phyloP scores from a whole-genome alignment of 2,888 invertebrate genomes.

The Acrobasis repandana region DNA sequence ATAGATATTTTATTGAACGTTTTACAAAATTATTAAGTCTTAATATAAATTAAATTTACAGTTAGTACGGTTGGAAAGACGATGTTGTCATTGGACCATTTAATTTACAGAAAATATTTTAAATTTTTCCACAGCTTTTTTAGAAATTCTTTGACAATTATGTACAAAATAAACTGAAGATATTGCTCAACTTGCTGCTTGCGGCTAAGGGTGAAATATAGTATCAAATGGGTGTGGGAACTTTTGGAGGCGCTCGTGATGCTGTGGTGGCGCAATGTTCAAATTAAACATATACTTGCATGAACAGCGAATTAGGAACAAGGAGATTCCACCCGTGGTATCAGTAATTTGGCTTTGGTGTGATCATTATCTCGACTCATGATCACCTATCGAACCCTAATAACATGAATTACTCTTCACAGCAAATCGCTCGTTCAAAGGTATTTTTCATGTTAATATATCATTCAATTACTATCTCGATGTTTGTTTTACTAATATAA shows the following conservation, averaged over 20 bases:
- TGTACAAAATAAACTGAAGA: no score
- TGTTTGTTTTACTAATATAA: conserved; percentile 28
- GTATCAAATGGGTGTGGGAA: not conserved
- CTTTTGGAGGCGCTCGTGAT: conserved; percentile 43
- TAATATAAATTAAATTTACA: no score
- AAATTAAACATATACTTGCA: conserved; percentile 40
- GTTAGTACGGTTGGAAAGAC: no score
- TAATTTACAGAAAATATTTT: no score
- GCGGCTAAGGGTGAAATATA: no score
- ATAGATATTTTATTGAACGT: no score
- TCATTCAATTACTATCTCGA: conserved; percentile 28
- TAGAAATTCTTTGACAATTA: no score
- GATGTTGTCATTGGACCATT: no score
- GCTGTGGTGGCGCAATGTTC: conserved; percentile 45
- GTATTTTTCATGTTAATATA: conserved; percentile 24
- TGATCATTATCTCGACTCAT: conserved; percentile 38
- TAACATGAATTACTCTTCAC: conserved; percentile 44
- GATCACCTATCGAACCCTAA: conserved; percentile 35
- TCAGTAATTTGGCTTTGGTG: conserved; percentile 35
- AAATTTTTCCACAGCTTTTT: no score
- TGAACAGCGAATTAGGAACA: conserved; percentile 64
- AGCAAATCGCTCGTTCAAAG: conserved; percentile 15
- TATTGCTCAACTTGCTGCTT: no score
- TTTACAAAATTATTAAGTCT: no score
- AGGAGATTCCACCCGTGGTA: conserved; percentile 47